Base-by-base conservation (phyloP, 2,888 invertebrate species). In the Melanophora roralis region DNA sequence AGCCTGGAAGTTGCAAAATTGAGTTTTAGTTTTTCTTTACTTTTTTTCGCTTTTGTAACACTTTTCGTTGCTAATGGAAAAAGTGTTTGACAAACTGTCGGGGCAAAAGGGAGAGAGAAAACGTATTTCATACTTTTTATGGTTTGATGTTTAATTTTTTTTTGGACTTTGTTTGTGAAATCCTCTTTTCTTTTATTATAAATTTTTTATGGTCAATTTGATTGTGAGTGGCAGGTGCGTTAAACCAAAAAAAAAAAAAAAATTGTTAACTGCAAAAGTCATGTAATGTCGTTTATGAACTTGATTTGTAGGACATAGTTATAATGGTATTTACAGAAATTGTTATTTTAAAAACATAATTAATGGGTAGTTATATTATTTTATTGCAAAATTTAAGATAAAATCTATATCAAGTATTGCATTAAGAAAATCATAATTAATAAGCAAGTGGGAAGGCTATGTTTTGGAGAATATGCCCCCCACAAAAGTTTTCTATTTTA, bases 231-330 rank as follows among this genome's bases (percentile, higher is more conserved):
- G 47, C 9, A 16, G 34, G 21, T 5, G 2, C 12, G 34, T n/a
- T n/a, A n/a, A n/a, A n/a, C n/a, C n/a, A n/a, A 47, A 53, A 51
- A 51, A 65, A 65, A 11, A 2, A 11, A 38, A 64, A 64, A 27
- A 38, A 49, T 49, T 51, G 8, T 51, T 14, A n/a, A 27, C 1
- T 19, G 19, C 27, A 53, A 19, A 40, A 67, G 19, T 1, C 27
- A 43, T 34, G 40, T 40, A n/a, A 53, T 19, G 21, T 16, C 7
- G 11, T 1, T n/a, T 0, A 27, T 1, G 51, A 38, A 27, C 8
- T 38, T 4, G 2, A 27, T 27, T 65, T 23, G 9, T 19, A 19
- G 16, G 32, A 53, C 27, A 6, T n/a, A n/a, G n/a, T n/a, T n/a
- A n/a, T n/a, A 51, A n/a, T 6, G 4, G 21, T 34, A 47, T 62